Conservation (phyloP, 2,888 invertebrate species). For the Melieria picta region DNA sequence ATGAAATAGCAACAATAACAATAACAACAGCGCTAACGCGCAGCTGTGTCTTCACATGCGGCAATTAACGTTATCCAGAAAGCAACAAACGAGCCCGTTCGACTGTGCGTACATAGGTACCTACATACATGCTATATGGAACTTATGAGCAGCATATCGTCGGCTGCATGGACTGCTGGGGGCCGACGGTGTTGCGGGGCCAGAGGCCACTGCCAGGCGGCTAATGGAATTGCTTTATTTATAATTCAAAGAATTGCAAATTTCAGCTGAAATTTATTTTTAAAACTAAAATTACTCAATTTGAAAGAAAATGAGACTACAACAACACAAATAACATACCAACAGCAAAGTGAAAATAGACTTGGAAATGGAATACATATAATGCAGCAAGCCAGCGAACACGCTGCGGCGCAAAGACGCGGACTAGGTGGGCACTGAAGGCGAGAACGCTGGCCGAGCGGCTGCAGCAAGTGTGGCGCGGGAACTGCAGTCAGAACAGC, state of each 20-base stretch:
- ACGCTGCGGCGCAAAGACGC: no score
- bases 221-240: constrained; percentile 22
- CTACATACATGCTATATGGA: neutral
- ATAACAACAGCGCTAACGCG: neutral
- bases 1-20: constrained; percentile 1
- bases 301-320: neutral
- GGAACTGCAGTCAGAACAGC: no score
- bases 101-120: no score
- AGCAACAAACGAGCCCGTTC: no score
- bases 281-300: constrained; percentile 5
- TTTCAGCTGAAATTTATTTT: constrained; percentile 8
- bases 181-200: no score
- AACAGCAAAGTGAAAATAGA: neutral
- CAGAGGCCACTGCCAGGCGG: neutral
- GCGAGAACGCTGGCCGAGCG: no score
- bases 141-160: neutral
- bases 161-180: neutral
- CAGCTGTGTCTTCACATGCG: no score
- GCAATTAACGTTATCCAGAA: no score
- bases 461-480: no score
- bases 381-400: no score
- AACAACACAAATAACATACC: neutral
- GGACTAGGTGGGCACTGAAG: no score
- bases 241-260: constrained; percentile 8
- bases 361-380: neutral